Base-by-base conservation (phyloP, 1,140 invertebrate genomes). In the Asobara japonica region DNA sequence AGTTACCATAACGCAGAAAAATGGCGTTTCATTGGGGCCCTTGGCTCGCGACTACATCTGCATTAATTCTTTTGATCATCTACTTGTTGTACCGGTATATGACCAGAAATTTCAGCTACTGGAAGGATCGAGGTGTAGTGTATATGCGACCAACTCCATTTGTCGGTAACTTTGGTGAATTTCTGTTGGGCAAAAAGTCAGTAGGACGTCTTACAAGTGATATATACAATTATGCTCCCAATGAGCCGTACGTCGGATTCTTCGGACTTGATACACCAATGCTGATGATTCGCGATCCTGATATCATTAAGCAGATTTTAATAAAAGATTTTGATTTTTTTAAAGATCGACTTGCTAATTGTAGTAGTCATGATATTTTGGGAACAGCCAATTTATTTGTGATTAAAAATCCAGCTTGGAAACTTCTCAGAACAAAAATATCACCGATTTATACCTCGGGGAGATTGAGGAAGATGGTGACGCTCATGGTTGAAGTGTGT, bases 311-410 rank as follows among this genome's bases (percentile, higher is more conserved):
- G 68, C 71, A 84, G 2, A 65, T 90, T 11, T 25, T 88, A 4
- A 78, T 89, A 1, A 89, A 88, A 68, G 89, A 89, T 62, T 90
- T 89, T 68, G 74, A 84, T 36, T 70, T 84, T 33, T 89, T 89
- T 41, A 4, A 41, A 0, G 80, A 88, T 48, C 79, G 83, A 71
- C 76, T 76, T 3, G 22, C 70, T 0, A 11, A 25, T 0, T 48
- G 80, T 0, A 71, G 80, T 73, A 62, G 74, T 11, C 25, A 65
- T 0, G 83, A 84, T 66, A 66, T 74, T 11, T 51, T 85, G 0
- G 77, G 83, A 4, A 74, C 70, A 22, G 60, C 76, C 0, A 83
- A 82, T 74, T 10, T 87, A 0, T 84, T 87, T 67, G 48, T 78
- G 6, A 33, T 85, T 0, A 80, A 80, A 11, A 82, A 80, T 74